Evolutionary conservation across 2,113 vertebrate genomes (phyloP), one percentile per base, ranked within the genome.

Genomic region (Percina caprodes): DNA sequence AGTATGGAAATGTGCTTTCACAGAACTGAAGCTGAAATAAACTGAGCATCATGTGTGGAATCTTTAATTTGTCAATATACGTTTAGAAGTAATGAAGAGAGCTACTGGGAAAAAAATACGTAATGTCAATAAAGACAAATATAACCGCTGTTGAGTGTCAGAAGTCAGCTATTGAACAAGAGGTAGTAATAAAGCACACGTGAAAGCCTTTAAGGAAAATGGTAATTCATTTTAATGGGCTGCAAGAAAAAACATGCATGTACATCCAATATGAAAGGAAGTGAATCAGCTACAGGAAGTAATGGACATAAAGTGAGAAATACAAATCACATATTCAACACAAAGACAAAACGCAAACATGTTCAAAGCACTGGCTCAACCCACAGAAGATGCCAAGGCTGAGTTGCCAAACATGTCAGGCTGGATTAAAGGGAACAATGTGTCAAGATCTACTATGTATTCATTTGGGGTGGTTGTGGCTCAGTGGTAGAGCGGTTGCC

Each of bases 1-100:
- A 80, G 60, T 59, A 82, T 77, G 62, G 54, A 84, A 83, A 88
- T 80, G 46, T 83, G 82, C 59, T 82, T 86, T 76, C 80, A 86
- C 84, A 80, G 54, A 88, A 59, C 55, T 33, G 24, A 13, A 51
- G 69, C 69, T 67, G 75, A 71, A 78, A 77, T 74, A 70, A 84
- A 73, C 78, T 39, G 58, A 81, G 82, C 72, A 82, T 18, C 69
- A 56, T 72, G 48, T 52, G 65, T 42, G 69, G n/a, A 66, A 70
- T 73, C 74, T 86, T 80, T 73, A 77, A 62, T 79, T 69, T 79
- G 82, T 77, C 68, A 80, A 56, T 59, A 63, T 42, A 49, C 7
- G 14, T 56, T 72, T 10, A 72, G 39, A 77, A 74, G 39, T 76
- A 82, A 83, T 77, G 42, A 77, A 51, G 3, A 7, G 66, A 67